Conservation (phyloP, 2,888 invertebrate genomes). For the Caenorhabditis macrosperma region DNA sequence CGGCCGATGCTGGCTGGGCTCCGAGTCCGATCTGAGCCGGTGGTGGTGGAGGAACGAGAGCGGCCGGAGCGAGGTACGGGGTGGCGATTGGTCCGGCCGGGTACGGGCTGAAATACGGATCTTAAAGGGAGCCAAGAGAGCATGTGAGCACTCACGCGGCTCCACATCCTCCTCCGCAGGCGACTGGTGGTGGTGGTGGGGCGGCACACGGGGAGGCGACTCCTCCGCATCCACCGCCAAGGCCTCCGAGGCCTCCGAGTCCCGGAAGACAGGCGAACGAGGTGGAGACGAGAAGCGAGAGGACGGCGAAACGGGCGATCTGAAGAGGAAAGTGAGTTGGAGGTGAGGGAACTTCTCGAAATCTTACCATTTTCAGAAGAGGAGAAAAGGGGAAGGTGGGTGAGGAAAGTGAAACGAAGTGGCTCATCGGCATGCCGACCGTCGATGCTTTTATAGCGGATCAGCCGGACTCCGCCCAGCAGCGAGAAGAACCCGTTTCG, state of each 20-base stretch:
- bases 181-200: conserved; percentile 52
- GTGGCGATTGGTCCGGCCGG: conserved; percentile 57
- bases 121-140: background rate
- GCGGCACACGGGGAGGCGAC: conserved; percentile 55
- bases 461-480: conserved; percentile 17
- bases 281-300: conserved; percentile 37
- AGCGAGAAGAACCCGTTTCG: conserved; percentile 36
- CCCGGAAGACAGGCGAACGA: conserved; percentile 57
- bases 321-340: background rate
- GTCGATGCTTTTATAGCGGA: conserved; percentile 46
- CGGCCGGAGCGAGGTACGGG: conserved; percentile 52
- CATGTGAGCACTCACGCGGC: conserved; percentile 36
- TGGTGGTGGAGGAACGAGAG: conserved; percentile 46
- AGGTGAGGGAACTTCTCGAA: background rate
- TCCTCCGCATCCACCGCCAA: conserved; percentile 57
- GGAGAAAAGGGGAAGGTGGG: background rate
- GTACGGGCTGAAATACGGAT: conserved; percentile 48
- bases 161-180: conserved; percentile 59
- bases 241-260: conserved; percentile 50
- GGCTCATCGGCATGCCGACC: conserved; percentile 50
- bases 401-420: conserved; percentile 13
- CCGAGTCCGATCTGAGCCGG: conserved; percentile 43
- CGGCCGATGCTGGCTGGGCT: conserved; percentile 29
- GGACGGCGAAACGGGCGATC: conserved; percentile 39
- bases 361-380: conserved; percentile 39